phyloP scores from a whole-genome alignment of 2,797 vertebrate genomes.

The Diceros bicornis region DNA sequence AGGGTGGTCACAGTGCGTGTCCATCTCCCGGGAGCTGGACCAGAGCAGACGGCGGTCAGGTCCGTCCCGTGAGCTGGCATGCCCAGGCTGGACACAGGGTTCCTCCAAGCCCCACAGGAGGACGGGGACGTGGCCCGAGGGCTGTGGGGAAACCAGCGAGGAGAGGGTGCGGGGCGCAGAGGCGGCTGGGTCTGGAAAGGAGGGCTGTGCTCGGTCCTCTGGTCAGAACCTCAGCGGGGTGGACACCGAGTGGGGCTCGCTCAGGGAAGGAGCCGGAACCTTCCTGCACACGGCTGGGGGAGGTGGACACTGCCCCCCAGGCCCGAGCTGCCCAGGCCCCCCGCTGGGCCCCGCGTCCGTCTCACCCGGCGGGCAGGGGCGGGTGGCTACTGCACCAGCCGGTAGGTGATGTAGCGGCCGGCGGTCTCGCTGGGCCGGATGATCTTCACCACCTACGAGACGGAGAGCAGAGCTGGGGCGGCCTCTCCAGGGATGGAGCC shows the following conservation, averaged over 20 bases:
- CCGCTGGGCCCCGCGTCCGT: rapidly evolving
- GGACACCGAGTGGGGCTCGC: neutral
- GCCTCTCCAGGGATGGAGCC: no score
- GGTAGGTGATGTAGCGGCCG: constrained; percentile 98
- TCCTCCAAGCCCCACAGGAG: neutral
- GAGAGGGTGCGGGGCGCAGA: neutral
- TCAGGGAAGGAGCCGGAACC: neutral
- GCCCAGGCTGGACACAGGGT: neutral
- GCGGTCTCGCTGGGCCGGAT: constrained; percentile 98
- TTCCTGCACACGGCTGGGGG: neutral
- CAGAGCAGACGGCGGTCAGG: neutral
- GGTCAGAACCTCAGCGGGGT: no score
- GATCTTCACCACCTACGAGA: constrained; percentile 96
- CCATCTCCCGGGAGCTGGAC: neutral
- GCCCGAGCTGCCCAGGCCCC: neutral
- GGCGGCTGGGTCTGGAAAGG: neutral
- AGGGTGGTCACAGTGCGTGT: neutral
- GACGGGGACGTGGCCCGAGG: neutral
- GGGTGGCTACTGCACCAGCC: constrained; percentile 94
- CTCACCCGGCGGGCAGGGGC: neutral
- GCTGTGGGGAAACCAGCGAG: neutral
- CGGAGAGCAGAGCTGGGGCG: neutral
- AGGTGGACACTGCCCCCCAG: neutral
- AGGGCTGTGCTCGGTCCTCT: neutral
- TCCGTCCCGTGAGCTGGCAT: no score